Base-by-base conservation (phyloP, 2,797 vertebrate species). In the Tinamus major region DNA sequence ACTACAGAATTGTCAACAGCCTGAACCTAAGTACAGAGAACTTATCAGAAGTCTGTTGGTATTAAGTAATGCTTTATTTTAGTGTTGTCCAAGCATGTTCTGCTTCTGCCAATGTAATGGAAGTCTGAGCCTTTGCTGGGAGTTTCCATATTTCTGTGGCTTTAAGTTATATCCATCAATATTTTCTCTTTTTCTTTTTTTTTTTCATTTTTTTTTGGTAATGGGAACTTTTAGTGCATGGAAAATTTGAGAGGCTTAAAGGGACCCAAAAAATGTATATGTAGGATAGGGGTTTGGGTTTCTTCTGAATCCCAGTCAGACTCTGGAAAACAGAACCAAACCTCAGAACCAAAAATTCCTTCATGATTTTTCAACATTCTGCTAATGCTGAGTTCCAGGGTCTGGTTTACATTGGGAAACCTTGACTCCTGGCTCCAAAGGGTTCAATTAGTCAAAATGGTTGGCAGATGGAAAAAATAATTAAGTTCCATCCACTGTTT, bases 381-480 rank as follows among this genome's bases (percentile, higher is more conserved):
- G 56, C 62, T 68, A 72, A 63, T 68, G 7, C 15, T 0, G 79
- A 94, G 91, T 85, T 91, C 90, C 94, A 96, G 79, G 88, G 29
- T 95, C 91, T 95, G 93, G 85, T 92, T 95, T 90, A 78, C 94
- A 15, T 13, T 93, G 93, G 88, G 94, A 96, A 96, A 78, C 92
- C 93, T 95, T 91, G 87, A 95, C 85, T 95, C 71, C 83, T 93
- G 94, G 86, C 95, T 92, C 77, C 55, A 71, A 95, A 95, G 89
- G 91, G 85, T 94, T 95, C 93, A 96, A 96, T 96, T 95, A 96
- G 93, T 96, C 87, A 96, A 96, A 96, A 95, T 85, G 87, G 93
- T 93, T 96, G 96, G 92, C 96, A 96, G 95, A 96, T 95, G 95
- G 92, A 95, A 96, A 96, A 96, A 95, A 95, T 94, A 95, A 95